Evolutionary conservation across 2,888 invertebrate genomes (phyloP), one percentile per base, ranked within the genome.

Genomic region (Andrena hattorfiana): DNA sequence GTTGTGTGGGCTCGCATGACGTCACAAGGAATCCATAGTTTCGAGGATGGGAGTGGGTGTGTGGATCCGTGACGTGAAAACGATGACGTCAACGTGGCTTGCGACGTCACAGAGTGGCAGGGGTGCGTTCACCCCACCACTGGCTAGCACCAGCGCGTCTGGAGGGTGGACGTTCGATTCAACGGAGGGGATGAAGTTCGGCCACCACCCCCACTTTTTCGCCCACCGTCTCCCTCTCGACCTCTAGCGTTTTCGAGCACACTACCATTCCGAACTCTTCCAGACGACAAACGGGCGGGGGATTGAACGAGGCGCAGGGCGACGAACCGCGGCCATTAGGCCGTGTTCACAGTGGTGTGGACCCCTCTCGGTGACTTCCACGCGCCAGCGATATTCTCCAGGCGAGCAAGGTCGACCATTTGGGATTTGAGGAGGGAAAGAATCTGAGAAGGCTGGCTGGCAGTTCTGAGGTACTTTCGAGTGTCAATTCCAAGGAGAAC

Each of bases 271-370:
- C 48, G 16, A 63, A 78, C 77, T 81, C 69, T 74, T 60, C 77
- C 81, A 81, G 87, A 81, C 80, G 69, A 79, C 79, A 48, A 71
- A 49, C 23, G 60, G 32, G 20, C 48, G 56, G 75, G 77, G 78
- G 81, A 75, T 84, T 76, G 81, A 77, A 85, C 69, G 85, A 68
- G 77, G 30, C 59, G 7, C n/a, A 49, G 87, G 89, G 83, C 85
- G 81, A 70, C 89, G 87, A 87, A 87, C 87, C 71, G 76, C 70
- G 60, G 73, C 48, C 80, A 64, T 88, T 86, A 77, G 63, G 82
- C 82, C 56, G 23, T 48, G 69, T 84, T 69, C 81, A 81, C 75
- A 81, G 1, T 10, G 32, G 8, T n/a, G 54, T 4, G 35, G 20
- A n/a, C 10, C 16, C 28, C 28, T 23, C 54, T 6, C 26, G 26